These are phyloP conservation scores for Berghia stephanieae DNA, from an alignment of 1,140 invertebrate genomes.

Conservation along the genomic window DNA sequence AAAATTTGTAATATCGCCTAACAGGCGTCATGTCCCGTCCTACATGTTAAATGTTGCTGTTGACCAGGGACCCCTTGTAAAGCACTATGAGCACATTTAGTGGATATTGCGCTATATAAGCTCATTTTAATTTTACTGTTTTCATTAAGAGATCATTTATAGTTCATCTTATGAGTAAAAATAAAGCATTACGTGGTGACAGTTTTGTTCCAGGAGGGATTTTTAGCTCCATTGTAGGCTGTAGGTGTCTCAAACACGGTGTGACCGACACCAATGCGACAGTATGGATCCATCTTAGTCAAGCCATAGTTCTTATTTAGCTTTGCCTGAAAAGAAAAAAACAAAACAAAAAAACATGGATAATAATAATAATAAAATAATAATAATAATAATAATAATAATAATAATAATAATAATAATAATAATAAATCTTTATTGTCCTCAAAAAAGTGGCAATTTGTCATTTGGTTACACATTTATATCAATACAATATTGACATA, in stretches of 20 bases:
- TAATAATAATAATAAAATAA: not conserved
- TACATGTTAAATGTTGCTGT: too few species aligned
- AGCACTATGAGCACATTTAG: too few species aligned
- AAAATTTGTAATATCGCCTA: too few species aligned
- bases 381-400: not conserved
- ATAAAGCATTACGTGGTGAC: slow-evolving; percentile 79
- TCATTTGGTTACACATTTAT: too few species aligned
- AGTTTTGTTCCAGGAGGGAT: slow-evolving; percentile 93
- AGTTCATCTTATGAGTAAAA: not conserved
- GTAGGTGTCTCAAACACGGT: slow-evolving; percentile 95
- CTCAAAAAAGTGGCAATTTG: too few species aligned
- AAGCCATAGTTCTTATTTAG: slow-evolving; percentile 96
- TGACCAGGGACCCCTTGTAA: too few species aligned
- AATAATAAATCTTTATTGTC: too few species aligned
- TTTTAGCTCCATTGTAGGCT: slow-evolving; percentile 93
- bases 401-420: not conserved
- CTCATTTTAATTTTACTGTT: not conserved
- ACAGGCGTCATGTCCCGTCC: too few species aligned
- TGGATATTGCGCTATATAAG: too few species aligned
- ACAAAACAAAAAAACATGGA: not conserved
- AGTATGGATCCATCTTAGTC: slow-evolving; percentile 95
- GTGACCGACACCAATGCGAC: slow-evolving; percentile 89
- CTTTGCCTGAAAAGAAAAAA: slow-evolving; percentile 75
- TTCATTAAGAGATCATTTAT: not conserved
- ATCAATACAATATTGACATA: too few species aligned